These are phyloP conservation scores for Tetragonula clypearis DNA, from an alignment of 1,140 invertebrate genomes.

Conservation along the genomic window DNA sequence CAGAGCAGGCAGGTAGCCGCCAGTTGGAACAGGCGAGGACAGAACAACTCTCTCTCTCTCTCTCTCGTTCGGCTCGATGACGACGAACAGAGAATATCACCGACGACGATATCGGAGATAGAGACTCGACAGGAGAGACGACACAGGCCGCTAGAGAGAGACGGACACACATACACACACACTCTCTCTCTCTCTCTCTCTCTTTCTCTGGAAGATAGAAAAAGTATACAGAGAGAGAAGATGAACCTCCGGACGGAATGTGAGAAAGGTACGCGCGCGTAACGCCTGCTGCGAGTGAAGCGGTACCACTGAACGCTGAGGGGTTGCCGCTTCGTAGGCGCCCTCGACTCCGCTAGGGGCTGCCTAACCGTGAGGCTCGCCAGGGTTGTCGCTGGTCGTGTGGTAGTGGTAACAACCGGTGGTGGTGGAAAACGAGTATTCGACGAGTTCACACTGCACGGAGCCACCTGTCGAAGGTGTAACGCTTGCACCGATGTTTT, in stretches of 20 bases:
- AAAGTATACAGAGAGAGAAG: slow-evolving; percentile 5
- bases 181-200: not conserved
- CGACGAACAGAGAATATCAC: not conserved
- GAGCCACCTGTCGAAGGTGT: slow-evolving; percentile 59
- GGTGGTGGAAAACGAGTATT: slow-evolving; percentile 19
- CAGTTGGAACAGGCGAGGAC: no score
- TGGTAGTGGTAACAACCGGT: not conserved
- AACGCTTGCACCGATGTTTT: no score
- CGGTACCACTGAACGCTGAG: slow-evolving; percentile 67
- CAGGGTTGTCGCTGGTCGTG: slow-evolving; percentile 40
- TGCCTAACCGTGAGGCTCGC: slow-evolving; percentile 37
- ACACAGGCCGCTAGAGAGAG: not conserved
- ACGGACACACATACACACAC: no score
- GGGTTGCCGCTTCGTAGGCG: slow-evolving; percentile 62
- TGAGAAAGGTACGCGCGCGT: slow-evolving; percentile 35
- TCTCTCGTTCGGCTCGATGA: not conserved
- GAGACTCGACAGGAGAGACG: not conserved
- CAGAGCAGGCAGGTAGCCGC: no score
- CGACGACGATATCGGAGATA: no score
- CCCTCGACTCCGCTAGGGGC: slow-evolving; percentile 49
- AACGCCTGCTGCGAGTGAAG: slow-evolving; percentile 66
- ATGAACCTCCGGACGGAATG: slow-evolving; percentile 11
- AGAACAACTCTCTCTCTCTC: no score
- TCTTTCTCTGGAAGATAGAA: not conserved
- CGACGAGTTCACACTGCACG: slow-evolving; percentile 43